phyloP scores from a whole-genome alignment of 2,113 vertebrate species.

The Triplophysa siluroides region DNA sequence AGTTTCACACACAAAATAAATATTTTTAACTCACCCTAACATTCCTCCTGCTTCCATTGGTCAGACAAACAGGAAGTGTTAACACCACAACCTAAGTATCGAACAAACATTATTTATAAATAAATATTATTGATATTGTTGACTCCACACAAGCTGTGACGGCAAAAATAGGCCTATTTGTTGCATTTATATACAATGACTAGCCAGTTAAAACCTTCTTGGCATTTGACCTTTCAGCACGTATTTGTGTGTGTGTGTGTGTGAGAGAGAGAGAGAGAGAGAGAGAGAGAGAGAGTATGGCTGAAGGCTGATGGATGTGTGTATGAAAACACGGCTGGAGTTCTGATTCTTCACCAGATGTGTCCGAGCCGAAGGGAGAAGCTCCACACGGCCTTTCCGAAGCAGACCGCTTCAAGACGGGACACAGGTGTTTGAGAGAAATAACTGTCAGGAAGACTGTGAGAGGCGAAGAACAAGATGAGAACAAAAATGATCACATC shows the following conservation, averaged over 20 bases:
- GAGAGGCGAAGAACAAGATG: neutral
- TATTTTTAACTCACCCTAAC: no score
- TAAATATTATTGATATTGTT: no score
- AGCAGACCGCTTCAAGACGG: slow-evolving; percentile 33
- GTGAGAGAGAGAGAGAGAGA: no score
- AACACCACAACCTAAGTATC: no score
- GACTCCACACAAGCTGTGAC: no score
- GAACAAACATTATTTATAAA: no score
- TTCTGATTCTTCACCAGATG: slow-evolving; percentile 55
- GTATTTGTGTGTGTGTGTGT: slow-evolving; percentile 12
- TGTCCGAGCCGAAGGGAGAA: slow-evolving; percentile 49
- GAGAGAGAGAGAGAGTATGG: neutral
- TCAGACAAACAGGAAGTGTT: no score
- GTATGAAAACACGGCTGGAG: slow-evolving; percentile 46
- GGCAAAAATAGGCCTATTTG: no score
- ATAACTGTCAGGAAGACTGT: slow-evolving; percentile 45
- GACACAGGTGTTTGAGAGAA: slow-evolving; percentile 56
- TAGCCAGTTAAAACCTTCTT: no score
- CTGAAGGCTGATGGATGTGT: slow-evolving; percentile 51
- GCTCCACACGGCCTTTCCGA: slow-evolving; percentile 50
- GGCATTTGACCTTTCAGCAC: slow-evolving; percentile 10
- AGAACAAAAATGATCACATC: neutral
- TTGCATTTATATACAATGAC: no score
- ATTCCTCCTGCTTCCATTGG: no score
- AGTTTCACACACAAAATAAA: no score